Conservation (phyloP, 2,888 invertebrate genomes). For the Chloroclystis v-ata region DNA sequence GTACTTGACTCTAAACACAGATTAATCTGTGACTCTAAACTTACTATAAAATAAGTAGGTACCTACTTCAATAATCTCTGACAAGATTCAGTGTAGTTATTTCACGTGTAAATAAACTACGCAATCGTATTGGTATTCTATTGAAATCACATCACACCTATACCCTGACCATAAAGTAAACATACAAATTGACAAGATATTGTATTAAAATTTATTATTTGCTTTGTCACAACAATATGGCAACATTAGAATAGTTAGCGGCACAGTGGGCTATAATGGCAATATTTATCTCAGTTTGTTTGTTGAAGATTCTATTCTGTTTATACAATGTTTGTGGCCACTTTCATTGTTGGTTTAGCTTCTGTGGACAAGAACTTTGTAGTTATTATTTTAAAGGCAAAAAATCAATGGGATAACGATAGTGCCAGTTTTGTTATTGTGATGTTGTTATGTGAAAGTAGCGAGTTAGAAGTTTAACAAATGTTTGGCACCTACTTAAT, state of each 20-base stretch:
- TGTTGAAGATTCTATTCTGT: slow-evolving; percentile 48
- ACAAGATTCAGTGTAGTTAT: no score
- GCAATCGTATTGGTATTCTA: slow-evolving; percentile 10
- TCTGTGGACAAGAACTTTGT: slow-evolving; percentile 33
- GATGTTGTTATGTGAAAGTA: not conserved
- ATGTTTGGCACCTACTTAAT: no score
- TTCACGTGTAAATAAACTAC: no score
- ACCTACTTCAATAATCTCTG: no score
- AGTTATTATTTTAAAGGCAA: slow-evolving; percentile 24
- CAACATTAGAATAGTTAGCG: slow-evolving; percentile 48
- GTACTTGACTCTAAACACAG: no score
- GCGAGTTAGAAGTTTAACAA: not conserved
- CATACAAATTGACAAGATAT: slow-evolving; percentile 67
- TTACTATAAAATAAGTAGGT: no score
- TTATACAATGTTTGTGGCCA: slow-evolving; percentile 45
- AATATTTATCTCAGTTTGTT: slow-evolving; percentile 57
- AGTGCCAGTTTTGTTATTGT: not conserved
- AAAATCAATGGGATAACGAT: slow-evolving; percentile 6
- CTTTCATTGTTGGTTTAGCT: slow-evolving; percentile 39
- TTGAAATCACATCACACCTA: slow-evolving; percentile 37
- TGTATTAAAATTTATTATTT: slow-evolving; percentile 67
- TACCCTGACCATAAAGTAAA: slow-evolving; percentile 51
- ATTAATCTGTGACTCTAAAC: no score
- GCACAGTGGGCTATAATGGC: slow-evolving; percentile 50
- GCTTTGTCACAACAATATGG: slow-evolving; percentile 53